Conservation (phyloP, 2,797 vertebrate species). For the Sebastes minor region DNA sequence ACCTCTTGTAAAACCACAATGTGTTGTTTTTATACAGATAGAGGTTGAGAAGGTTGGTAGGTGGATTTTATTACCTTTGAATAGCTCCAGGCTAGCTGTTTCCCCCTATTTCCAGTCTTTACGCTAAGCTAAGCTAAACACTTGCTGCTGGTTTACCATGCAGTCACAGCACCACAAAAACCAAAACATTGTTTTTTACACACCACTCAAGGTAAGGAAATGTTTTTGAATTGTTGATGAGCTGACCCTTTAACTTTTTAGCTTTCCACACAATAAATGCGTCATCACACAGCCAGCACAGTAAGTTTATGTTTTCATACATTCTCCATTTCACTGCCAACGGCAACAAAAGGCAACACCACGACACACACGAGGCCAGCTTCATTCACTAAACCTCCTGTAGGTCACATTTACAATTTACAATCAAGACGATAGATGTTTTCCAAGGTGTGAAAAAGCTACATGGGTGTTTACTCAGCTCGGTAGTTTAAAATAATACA, state of each 20-base stretch:
- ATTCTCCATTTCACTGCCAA: constrained; percentile 56
- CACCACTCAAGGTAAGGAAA: not conserved
- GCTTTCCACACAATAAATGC: constrained; percentile 54
- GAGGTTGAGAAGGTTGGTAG: too few species aligned
- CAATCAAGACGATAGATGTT: not conserved
- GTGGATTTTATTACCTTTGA: too few species aligned
- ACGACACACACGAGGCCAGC: constrained; percentile 1
- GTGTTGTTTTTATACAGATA: too few species aligned
- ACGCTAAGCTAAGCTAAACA: too few species aligned
- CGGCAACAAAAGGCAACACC: constrained; percentile 31
- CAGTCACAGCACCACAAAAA: too few species aligned
- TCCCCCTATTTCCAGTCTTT: too few species aligned
- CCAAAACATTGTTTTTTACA: too few species aligned
- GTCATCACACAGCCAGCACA: constrained; percentile 39
- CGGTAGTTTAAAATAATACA: not conserved
- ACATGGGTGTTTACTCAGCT: not conserved
- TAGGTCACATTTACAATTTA: not conserved
- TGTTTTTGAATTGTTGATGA: too few species aligned
- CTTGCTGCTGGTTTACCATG: too few species aligned
- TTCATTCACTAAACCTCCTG: not conserved
- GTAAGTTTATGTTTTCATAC: constrained; percentile 55
- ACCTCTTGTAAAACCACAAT: too few species aligned
- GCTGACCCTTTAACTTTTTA: too few species aligned
- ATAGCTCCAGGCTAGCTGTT: too few species aligned
- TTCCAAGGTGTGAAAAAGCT: not conserved